Percentiles rank a stretch among this genome's conserved stretches.
These are phyloP conservation scores for Temnothorax unifasciatus DNA, from an alignment of 2,888 invertebrate genomes.

Conservation along the genomic window DNA sequence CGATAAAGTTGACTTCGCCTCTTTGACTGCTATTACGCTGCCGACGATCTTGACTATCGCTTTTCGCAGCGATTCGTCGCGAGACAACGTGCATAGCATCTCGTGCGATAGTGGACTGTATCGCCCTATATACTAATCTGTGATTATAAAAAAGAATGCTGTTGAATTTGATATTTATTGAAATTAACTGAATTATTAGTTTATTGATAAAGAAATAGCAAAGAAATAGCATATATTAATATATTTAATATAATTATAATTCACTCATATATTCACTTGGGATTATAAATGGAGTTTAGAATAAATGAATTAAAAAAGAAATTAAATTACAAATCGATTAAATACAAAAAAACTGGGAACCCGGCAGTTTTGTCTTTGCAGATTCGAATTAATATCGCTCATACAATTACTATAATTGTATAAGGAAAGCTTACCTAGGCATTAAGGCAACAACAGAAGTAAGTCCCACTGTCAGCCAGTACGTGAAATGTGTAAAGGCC, in stretches of 20 bases:
- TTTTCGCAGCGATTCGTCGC: conserved; percentile 81
- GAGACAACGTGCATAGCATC: conserved; percentile 92
- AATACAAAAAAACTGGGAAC: background rate
- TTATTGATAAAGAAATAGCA: background rate
- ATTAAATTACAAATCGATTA: background rate
- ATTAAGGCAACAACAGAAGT: conserved; percentile 92
- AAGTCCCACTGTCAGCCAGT: conserved; percentile 94
- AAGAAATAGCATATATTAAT: background rate
- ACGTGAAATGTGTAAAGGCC: conserved; percentile 91
- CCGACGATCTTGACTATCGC: conserved; percentile 72
- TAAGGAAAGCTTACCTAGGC: conserved; percentile 90
- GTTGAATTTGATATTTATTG: background rate
- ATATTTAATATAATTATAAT: background rate
- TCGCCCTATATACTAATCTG: conserved; percentile 91
- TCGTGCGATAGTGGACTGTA: conserved; percentile 91
- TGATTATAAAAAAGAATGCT: background rate
- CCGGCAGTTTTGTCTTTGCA: background rate
- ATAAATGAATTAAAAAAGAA: background rate
- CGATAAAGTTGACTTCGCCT: conserved; percentile 81
- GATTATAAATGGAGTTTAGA: background rate
- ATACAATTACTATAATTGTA: background rate
- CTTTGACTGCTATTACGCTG: conserved; percentile 79
- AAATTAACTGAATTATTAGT: background rate
- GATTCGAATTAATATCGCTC: background rate
- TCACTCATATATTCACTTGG: background rate